Evolutionary conservation across 2,113 vertebrate genomes (phyloP).

Genomic region (Dissostichus mawsoni): DNA sequence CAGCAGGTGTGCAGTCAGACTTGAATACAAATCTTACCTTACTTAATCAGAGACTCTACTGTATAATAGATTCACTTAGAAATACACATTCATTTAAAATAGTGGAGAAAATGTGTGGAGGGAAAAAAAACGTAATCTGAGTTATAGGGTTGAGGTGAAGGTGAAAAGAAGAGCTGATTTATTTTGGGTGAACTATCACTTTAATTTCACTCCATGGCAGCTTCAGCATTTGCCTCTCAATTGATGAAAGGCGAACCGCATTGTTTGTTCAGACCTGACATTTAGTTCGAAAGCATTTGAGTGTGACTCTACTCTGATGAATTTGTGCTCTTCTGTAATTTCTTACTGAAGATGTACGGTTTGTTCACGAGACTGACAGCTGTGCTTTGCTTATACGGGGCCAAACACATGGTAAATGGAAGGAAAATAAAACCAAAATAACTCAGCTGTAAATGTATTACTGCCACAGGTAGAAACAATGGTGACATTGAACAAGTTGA

Average conservation of each 20-base stretch:
- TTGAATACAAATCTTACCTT: conserved; percentile 11
- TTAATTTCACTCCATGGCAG: conserved; percentile 71
- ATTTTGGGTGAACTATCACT: conserved; percentile 67
- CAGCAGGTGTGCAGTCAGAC: conserved; percentile 44
- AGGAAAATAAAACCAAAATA: conserved; percentile 40
- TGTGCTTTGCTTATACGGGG: conserved; percentile 37
- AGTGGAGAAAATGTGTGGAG: conserved; percentile 2
- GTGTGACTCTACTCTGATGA: conserved; percentile 74
- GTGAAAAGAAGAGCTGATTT: conserved; percentile 53
- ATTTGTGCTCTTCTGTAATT: conserved; percentile 71
- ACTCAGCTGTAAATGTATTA: conserved; percentile 32
- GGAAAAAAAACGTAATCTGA: conserved; percentile 27
- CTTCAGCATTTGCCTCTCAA: conserved; percentile 75
- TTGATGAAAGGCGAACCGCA: conserved; percentile 70
- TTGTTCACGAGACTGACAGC: conserved; percentile 72
- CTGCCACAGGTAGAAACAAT: conserved; percentile 38
- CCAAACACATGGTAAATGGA: conserved; percentile 31
- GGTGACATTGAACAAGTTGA: conserved; percentile 15
- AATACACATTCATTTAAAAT: conserved; percentile 27
- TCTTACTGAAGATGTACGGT: conserved; percentile 68
- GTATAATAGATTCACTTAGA: conserved; percentile 29
- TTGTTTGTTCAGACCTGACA: conserved; percentile 80
- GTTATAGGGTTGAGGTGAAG: conserved; percentile 51
- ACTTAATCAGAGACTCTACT: conserved; percentile 25
- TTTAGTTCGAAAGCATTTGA: conserved; percentile 77